Evolutionary conservation across 2,113 vertebrate species (phyloP).

Genomic region (Chionodraco myersi): DNA sequence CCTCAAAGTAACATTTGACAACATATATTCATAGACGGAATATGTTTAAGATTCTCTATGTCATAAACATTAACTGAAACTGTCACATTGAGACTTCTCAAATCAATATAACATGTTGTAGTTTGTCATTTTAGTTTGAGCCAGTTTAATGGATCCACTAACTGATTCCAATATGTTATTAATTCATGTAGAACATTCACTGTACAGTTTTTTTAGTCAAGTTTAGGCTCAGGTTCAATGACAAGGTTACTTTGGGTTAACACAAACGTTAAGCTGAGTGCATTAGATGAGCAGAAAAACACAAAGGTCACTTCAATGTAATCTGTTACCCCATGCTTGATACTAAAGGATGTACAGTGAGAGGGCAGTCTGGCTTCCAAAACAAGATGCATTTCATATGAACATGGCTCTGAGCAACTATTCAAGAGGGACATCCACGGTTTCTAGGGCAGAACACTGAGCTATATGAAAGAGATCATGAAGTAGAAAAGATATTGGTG

Average conservation of each 20-base stretch:
- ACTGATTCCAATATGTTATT: background rate
- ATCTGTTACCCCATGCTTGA: background rate
- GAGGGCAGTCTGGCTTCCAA: background rate
- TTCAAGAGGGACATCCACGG: too few relatives aligned
- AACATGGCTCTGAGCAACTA: too few relatives aligned
- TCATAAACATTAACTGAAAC: background rate
- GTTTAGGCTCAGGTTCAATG: background rate
- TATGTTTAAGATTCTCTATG: background rate
- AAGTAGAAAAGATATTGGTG: background rate
- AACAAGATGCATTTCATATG: background rate
- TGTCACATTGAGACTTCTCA: slow-evolving; percentile 1
- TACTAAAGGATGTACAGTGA: background rate
- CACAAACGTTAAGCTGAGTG: background rate
- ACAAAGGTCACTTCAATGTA: background rate
- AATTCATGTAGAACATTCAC: background rate
- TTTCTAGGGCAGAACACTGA: too few relatives aligned
- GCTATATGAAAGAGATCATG: too few relatives aligned
- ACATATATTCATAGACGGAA: background rate
- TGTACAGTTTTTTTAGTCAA: background rate
- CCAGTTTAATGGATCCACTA: background rate
- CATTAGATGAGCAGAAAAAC: background rate
- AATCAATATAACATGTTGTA: background rate
- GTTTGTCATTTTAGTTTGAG: background rate
- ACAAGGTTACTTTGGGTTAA: background rate
- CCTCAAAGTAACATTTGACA: slow-evolving; percentile 4